Percentiles rank a stretch among this genome's conserved stretches.
phyloP scores from a whole-genome alignment of 2,888 invertebrate genomes.

The Cheilosia scutellata region DNA sequence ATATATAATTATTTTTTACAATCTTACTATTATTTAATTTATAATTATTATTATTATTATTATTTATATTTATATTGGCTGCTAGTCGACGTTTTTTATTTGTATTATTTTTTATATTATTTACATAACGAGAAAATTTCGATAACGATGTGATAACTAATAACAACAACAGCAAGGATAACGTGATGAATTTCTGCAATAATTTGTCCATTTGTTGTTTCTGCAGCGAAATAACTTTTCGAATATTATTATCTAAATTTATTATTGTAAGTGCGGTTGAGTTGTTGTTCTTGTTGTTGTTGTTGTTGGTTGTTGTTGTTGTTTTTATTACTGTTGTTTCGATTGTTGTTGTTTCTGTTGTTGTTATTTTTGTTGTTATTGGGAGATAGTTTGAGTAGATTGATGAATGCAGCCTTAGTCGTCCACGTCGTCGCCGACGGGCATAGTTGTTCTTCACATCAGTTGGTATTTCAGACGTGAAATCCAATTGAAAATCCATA shows the following conservation, averaged over 20 bases:
- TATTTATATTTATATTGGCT: conserved; percentile 56
- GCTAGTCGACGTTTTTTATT: conserved; percentile 68
- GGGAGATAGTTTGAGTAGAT: conserved; percentile 25
- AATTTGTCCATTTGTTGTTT: conserved; percentile 52
- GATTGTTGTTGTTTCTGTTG: conserved; percentile 48
- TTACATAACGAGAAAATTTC: conserved; percentile 77
- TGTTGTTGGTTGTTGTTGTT: conserved; percentile 56
- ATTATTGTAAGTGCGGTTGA: conserved; percentile 68
- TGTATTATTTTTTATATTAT: conserved; percentile 57
- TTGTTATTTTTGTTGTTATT: conserved; percentile 46
- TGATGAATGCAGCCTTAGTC: conserved; percentile 80
- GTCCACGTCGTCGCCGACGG: conserved; percentile 83
- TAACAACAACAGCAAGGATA: conserved; percentile 72
- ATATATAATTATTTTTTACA: conserved; percentile 75
- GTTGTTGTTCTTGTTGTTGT: conserved; percentile 27
- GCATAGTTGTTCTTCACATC: conserved; percentile 79
- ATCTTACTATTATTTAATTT: conserved; percentile 70
- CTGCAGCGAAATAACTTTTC: conserved; percentile 51
- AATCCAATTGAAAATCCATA: conserved; percentile 35
- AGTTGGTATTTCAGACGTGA: conserved; percentile 19
- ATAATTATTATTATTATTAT: conserved; percentile 41
- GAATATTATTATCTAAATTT: conserved; percentile 68
- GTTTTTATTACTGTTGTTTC: conserved; percentile 47
- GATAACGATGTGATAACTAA: conserved; percentile 77
- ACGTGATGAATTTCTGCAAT: conserved; percentile 51